Evolutionary conservation across 2,888 invertebrate species (phyloP).

Genomic region (Clivina fossor): DNA sequence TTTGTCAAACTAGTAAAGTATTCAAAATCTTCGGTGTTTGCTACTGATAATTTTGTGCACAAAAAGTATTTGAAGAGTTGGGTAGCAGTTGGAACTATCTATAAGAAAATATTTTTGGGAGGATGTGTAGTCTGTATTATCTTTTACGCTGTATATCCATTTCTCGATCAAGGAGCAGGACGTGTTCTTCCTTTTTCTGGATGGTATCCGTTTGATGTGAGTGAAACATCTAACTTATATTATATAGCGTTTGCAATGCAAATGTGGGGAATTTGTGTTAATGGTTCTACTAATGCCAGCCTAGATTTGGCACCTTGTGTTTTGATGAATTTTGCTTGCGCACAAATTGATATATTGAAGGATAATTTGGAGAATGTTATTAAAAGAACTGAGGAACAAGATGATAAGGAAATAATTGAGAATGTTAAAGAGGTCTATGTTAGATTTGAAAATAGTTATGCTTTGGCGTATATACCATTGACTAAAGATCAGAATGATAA

Average conservation of each 20-base stretch:
- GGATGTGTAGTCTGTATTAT: no score
- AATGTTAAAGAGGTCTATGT: not conserved
- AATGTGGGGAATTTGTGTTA: not conserved
- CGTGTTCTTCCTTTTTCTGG: no score
- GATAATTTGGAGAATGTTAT: slow-evolving; percentile 6
- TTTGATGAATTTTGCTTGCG: slow-evolving; percentile 4
- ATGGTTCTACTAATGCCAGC: not conserved
- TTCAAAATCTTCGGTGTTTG: no score
- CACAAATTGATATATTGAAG: not conserved
- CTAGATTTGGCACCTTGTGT: not conserved
- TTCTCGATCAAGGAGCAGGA: no score
- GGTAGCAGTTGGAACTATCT: no score
- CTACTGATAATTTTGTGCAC: no score
- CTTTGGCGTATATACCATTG: not conserved
- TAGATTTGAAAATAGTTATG: no score
- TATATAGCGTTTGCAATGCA: not conserved
- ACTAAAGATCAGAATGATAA: not conserved
- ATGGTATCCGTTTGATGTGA: not conserved
- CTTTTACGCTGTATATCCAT: no score
- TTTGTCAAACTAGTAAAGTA: no score
- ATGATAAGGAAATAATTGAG: not conserved
- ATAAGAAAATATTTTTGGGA: no score
- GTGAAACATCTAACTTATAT: not conserved
- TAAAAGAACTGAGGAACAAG: not conserved
- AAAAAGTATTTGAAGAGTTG: no score